Base-by-base conservation (phyloP, 2,888 invertebrate species). In the Nineta flava region DNA sequence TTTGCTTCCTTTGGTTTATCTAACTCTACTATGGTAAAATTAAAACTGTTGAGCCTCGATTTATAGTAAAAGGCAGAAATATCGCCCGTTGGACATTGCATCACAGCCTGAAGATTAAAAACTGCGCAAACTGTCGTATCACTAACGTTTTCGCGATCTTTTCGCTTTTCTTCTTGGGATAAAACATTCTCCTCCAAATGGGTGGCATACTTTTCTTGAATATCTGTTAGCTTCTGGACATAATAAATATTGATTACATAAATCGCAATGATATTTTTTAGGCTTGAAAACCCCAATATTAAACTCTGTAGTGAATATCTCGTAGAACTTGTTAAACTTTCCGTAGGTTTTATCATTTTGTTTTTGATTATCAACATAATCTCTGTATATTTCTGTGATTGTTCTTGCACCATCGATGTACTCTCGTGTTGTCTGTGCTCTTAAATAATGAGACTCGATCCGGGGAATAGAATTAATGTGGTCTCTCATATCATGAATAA, bases 341-440 rank as follows among this genome's bases (percentile, higher is more conserved):
- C 50, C 19, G 52, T 43, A 47, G 26, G 17, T 47, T 49, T 38
- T 52, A 38, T 49, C 38, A 31, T 44, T 53, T 41, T 15, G 54
- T 53, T 17, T n/a, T n/a, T n/a, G n/a, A n/a, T 51, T 43, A 19
- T 52, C 43, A 48, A 49, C 50, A 47, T 58, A 57, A 53, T 59
- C 55, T 44, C 57, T 21, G 46, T 58, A 51, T 34, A 60, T 26
- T 17, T 56, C 53, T 17, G 54, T 50, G 16, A 59, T 42, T 42
- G 55, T 54, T 50, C 55, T 58, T 17, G 54, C 55, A n/a, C 55
- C 56, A 9, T 57, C 55, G 49, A 59, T 58, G 38, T 47, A 57
- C 48, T 57, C 51, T 44, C 47, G 31, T 16, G 19, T 50, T 2
- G 51, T 55, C 26, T 57, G 53, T 16, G 55, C 52, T 15, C 54